Conservation (phyloP, 2,113 vertebrate species). For the Microtus oregoni region DNA sequence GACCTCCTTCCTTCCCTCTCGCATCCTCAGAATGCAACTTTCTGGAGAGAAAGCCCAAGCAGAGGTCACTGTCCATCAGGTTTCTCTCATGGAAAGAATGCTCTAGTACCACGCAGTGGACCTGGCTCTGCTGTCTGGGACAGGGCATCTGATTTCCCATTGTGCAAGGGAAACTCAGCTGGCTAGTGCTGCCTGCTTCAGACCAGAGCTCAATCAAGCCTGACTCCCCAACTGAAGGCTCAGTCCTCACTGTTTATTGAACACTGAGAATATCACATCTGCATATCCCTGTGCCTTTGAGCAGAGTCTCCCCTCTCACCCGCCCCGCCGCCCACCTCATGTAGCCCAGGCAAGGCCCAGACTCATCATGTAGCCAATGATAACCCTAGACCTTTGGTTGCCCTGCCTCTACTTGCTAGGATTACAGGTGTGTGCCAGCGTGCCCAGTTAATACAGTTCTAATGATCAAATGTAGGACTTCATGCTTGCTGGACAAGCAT, state of each 20-base stretch:
- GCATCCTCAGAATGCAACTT: background rate
- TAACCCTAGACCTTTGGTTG: background rate
- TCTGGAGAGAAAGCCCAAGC: background rate
- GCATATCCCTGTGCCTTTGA: background rate
- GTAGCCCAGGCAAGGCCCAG: background rate
- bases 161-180: background rate
- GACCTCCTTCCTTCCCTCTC: background rate
- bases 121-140: background rate
- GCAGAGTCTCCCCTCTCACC: background rate
- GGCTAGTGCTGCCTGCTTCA: background rate
- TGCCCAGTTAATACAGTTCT: background rate
- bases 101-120: background rate
- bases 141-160: background rate
- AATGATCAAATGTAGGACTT: background rate
- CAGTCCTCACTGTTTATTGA: background rate
- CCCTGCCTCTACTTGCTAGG: background rate
- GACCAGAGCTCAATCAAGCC: background rate
- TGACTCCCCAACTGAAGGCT: fast-evolving
- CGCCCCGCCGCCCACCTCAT: too few species aligned
- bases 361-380: background rate
- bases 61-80: background rate
- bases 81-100: background rate
- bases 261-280: background rate
- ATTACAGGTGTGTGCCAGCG: background rate
- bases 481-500: background rate